These are phyloP conservation scores for Sesamia nonagrioides DNA, from an alignment of 1,140 invertebrate species.

Conservation along the genomic window DNA sequence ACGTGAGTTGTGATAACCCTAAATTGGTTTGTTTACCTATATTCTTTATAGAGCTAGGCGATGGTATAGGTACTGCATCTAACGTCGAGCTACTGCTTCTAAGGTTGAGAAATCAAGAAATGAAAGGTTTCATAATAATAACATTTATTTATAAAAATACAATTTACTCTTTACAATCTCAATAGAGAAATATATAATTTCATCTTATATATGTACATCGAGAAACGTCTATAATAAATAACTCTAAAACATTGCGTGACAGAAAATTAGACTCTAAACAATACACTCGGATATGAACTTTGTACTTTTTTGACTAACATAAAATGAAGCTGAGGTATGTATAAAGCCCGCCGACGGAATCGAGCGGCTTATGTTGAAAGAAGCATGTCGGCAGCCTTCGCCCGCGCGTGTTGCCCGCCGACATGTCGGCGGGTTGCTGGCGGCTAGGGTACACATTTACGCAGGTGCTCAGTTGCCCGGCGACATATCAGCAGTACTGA, in stretches of 20 bases:
- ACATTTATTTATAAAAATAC: slow-evolving; percentile 78
- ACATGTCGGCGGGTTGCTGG: no score
- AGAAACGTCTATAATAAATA: slow-evolving; percentile 64
- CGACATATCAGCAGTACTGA: no score
- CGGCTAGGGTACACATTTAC: no score
- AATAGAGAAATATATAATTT: slow-evolving; percentile 74
- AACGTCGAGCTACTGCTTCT: no score
- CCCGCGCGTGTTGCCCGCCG: no score
- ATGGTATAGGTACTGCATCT: no score
- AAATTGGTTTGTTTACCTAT: no score
- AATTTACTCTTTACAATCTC: slow-evolving; percentile 75
- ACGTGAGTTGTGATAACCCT: no score
- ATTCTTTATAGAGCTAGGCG: no score
- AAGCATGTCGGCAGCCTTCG: no score
- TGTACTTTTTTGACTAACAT: slow-evolving; percentile 57
- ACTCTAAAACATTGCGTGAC: slow-evolving; percentile 58
- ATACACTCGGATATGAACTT: slow-evolving; percentile 57
- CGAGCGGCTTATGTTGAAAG: no score
- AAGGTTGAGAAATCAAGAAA: slow-evolving; percentile 29
- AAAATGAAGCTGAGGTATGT: slow-evolving; percentile 4
- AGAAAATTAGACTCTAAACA: slow-evolving; percentile 55
- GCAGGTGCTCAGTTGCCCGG: no score
- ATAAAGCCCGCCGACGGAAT: neutral
- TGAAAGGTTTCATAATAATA: slow-evolving; percentile 56
- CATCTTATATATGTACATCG: slow-evolving; percentile 68